Conservation (phyloP, 2,113 vertebrate genomes). For the Gnathonemus longibarbis region DNA sequence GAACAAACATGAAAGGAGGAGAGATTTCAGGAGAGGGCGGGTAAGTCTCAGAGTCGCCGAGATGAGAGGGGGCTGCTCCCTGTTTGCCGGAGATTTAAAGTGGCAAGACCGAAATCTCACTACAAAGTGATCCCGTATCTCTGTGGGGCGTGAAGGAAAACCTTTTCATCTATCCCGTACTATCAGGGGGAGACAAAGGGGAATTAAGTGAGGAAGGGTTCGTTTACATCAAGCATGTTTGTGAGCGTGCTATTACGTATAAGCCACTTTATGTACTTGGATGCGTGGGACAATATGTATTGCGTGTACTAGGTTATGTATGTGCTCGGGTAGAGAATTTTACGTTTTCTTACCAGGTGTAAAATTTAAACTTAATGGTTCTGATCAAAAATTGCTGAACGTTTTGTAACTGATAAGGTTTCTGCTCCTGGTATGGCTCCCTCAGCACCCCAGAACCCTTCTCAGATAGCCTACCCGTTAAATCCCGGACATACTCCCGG, state of each 20-base stretch:
- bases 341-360: neutral
- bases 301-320: neutral
- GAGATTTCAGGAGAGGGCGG: conserved; percentile 25
- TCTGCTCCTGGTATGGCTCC: conserved; percentile 44
- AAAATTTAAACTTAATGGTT: neutral
- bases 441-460: conserved; percentile 31
- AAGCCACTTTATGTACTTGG: neutral
- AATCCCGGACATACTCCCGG: no score
- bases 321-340: neutral
- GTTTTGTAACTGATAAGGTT: conserved; percentile 26
- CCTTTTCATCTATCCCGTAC: conserved; percentile 46
- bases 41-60: conserved; percentile 50
- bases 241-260: neutral
- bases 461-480: neutral
- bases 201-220: conserved; percentile 26
- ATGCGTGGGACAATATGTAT: neutral
- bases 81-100: conserved; percentile 48
- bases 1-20: conserved; percentile 11
- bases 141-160: conserved; percentile 39
- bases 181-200: conserved; percentile 39
- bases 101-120: conserved; percentile 44
- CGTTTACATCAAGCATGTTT: neutral
- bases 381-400: neutral
- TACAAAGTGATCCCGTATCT: conserved; percentile 51
- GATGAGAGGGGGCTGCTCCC: conserved; percentile 43